These are phyloP conservation scores for Chrysemys picta DNA, from an alignment of 2,113 vertebrate species.

Conservation along the genomic window DNA sequence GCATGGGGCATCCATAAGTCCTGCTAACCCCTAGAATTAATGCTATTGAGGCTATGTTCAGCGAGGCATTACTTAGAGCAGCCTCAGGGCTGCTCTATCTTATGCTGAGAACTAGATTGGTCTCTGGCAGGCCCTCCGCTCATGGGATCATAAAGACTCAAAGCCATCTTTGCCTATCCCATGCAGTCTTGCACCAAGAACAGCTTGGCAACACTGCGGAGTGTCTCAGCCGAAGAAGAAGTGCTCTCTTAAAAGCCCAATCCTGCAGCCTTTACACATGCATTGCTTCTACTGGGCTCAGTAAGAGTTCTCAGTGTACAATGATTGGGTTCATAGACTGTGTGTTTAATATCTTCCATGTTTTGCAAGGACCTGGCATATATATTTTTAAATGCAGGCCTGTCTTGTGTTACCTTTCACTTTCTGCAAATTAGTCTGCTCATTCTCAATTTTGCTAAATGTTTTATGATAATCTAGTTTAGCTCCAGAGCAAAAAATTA, in stretches of 20 bases:
- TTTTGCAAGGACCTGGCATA: neutral
- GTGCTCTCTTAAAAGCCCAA: neutral
- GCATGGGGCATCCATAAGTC: too few species aligned
- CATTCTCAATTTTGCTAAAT: neutral
- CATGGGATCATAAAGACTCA: neutral
- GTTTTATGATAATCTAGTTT: neutral
- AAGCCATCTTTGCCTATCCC: neutral
- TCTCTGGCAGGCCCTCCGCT: neutral
- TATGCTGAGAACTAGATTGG: neutral
- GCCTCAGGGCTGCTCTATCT: neutral
- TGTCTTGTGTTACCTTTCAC: neutral
- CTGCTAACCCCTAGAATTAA: neutral
- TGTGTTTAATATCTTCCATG: neutral
- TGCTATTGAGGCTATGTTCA: neutral
- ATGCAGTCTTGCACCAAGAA: neutral
- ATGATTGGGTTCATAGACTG: neutral
- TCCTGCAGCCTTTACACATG: neutral
- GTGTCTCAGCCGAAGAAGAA: neutral
- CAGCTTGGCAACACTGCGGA: neutral
- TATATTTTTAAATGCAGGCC: neutral
- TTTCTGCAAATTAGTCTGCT: neutral
- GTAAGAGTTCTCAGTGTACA: neutral
- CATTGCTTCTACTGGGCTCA: neutral
- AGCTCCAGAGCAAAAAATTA: neutral
- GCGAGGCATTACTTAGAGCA: neutral